Conservation (phyloP, 1,140 invertebrate species). For the Pygmarrhopalites habei region DNA sequence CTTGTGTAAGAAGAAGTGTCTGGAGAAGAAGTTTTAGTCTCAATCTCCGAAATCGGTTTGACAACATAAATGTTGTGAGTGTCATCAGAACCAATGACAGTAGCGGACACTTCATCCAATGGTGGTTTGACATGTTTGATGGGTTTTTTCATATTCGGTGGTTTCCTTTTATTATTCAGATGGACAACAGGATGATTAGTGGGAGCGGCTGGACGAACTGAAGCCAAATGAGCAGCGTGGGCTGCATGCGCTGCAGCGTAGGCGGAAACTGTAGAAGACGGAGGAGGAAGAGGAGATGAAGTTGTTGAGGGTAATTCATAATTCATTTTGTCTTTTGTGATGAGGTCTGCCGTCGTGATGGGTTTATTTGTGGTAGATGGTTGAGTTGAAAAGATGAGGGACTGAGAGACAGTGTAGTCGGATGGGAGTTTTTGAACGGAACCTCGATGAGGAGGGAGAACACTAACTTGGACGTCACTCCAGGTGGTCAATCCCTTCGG, state of each 20-base stretch:
- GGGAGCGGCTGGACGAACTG: conserved; percentile 7
- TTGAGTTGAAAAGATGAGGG: conserved; percentile 25
- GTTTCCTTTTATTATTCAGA: background rate
- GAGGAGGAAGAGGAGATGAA: background rate
- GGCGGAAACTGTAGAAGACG: background rate
- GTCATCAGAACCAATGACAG: conserved; percentile 27
- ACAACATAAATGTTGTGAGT: conserved; percentile 27
- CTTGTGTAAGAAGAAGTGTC: conserved; percentile 19
- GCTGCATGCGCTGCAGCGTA: background rate
- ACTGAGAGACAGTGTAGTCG: conserved; percentile 33
- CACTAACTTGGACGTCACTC: conserved; percentile 31
- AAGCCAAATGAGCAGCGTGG: background rate
- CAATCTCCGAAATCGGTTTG: background rate
- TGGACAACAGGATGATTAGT: conserved; percentile 5
- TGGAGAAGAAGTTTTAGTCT: conserved; percentile 20
- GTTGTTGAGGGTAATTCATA: background rate
- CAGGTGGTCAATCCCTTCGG: conserved; percentile 39
- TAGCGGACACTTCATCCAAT: conserved; percentile 28
- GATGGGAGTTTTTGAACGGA: conserved; percentile 23
- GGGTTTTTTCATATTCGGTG: conserved; percentile 20
- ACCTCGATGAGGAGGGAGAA: conserved; percentile 13
- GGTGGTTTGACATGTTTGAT: conserved; percentile 33
- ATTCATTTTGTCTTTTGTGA: conserved; percentile 7
- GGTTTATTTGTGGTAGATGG: conserved; percentile 13
- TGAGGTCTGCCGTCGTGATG: conserved; percentile 3